These are phyloP conservation scores for Julus scandinavius DNA, from an alignment of 2,888 invertebrate species.

Conservation along the genomic window DNA sequence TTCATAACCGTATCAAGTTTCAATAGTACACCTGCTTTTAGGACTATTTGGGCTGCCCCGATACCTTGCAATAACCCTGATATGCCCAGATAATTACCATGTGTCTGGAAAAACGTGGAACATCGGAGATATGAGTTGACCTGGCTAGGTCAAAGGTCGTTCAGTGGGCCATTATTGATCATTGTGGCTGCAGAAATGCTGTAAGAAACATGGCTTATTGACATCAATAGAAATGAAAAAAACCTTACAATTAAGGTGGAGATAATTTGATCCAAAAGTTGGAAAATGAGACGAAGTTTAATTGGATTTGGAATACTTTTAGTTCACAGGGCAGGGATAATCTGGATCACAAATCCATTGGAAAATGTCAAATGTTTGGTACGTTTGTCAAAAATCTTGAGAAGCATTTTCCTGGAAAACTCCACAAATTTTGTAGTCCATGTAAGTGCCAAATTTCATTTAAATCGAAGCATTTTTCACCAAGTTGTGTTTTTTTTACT, in stretches of 20 bases:
- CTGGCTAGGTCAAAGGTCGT: background rate
- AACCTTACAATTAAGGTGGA: background rate
- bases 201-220: background rate
- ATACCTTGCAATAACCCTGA: background rate
- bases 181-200: background rate
- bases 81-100: background rate
- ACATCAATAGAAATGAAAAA: background rate
- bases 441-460: too few species aligned
- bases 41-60: background rate
- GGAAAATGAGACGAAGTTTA: too few species aligned
- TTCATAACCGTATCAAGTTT: background rate
- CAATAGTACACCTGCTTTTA: background rate
- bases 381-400: too few species aligned
- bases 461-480: too few species aligned
- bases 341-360: too few species aligned
- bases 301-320: too few species aligned
- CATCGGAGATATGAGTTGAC: background rate
- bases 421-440: too few species aligned
- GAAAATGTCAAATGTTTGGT: too few species aligned
- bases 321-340: too few species aligned
- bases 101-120: slow-evolving; percentile 10
- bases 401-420: too few species aligned
- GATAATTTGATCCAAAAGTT: too few species aligned
- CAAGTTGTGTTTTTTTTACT: too few species aligned
- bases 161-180: background rate